phyloP scores from a whole-genome alignment of 2,113 vertebrate genomes.

The Gallinago media region DNA sequence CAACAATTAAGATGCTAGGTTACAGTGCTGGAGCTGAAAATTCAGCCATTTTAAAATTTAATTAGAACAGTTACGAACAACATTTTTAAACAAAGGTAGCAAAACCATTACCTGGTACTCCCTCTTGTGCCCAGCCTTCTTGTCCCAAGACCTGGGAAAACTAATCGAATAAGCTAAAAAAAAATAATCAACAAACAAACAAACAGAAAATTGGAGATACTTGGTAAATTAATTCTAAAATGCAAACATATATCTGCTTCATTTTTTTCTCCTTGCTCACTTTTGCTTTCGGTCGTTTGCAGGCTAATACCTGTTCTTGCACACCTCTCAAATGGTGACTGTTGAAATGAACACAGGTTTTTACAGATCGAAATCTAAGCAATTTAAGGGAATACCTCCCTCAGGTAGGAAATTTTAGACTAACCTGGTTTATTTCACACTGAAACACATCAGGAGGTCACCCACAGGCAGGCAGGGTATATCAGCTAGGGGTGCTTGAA shows the following conservation, averaged over 20 bases:
- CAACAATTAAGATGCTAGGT: neutral
- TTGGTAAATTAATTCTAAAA: neutral
- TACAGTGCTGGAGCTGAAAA: neutral
- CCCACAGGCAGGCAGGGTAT: neutral
- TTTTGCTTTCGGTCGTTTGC: neutral
- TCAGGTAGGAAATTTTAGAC: neutral
- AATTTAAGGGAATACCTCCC: neutral
- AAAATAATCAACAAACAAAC: neutral
- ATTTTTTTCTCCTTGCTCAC: neutral
- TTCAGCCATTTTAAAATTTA: neutral
- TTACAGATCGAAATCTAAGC: fast-evolving
- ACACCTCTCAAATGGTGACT: neutral
- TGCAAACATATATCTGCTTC: neutral
- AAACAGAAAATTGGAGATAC: neutral
- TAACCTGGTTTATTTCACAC: neutral
- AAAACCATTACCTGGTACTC: conserved; percentile 60
- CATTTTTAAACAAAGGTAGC: neutral
- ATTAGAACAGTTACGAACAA: neutral
- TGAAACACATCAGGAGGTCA: neutral
- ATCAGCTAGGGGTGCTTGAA: neutral
- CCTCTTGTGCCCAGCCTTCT: conserved; percentile 69
- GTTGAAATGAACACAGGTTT: neutral
- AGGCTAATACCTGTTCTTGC: neutral
- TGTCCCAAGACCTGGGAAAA: conserved; percentile 70
- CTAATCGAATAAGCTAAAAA: conserved; percentile 61